Percentiles rank a stretch among this genome's conserved stretches.
Evolutionary conservation across 2,113 vertebrate species (phyloP).

Genomic region (Notarius quadriscutis): DNA sequence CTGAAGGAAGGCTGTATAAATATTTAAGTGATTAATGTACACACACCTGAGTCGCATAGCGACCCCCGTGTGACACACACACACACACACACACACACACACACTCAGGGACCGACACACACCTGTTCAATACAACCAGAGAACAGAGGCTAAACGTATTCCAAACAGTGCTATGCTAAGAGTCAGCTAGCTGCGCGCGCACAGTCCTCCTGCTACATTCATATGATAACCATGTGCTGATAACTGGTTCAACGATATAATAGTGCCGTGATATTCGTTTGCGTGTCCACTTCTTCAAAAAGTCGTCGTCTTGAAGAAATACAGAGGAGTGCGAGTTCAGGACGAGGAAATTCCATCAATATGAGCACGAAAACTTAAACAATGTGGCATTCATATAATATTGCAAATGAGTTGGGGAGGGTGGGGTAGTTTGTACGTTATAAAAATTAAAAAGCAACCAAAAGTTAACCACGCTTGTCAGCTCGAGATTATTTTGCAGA

Average conservation of each 20-base stretch:
- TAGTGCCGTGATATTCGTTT: background rate
- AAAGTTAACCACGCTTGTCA: too few relatives aligned
- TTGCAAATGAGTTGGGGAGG: too few relatives aligned
- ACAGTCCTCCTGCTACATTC: background rate
- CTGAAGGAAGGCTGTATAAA: conserved; percentile 1
- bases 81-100: background rate
- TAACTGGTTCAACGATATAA: background rate
- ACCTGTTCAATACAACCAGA: background rate
- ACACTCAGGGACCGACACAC: background rate
- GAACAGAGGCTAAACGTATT: background rate
- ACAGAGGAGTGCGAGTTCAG: too few relatives aligned
- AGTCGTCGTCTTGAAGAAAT: too few relatives aligned
- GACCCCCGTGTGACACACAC: background rate
- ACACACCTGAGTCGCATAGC: background rate
- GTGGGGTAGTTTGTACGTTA: too few relatives aligned
- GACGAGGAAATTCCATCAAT: background rate
- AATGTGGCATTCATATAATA: background rate
- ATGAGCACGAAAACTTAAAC: background rate
- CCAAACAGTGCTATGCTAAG: background rate
- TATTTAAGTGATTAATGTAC: background rate
- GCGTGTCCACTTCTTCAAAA: too few relatives aligned
- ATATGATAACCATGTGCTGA: background rate
- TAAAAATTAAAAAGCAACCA: background rate
- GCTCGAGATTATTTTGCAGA: background rate
- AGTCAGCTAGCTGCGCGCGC: background rate